Percentiles rank a stretch among this genome's conserved stretches.
Evolutionary conservation across 2,888 invertebrate genomes (phyloP).

Genomic region (Lithophane ornitopus): DNA sequence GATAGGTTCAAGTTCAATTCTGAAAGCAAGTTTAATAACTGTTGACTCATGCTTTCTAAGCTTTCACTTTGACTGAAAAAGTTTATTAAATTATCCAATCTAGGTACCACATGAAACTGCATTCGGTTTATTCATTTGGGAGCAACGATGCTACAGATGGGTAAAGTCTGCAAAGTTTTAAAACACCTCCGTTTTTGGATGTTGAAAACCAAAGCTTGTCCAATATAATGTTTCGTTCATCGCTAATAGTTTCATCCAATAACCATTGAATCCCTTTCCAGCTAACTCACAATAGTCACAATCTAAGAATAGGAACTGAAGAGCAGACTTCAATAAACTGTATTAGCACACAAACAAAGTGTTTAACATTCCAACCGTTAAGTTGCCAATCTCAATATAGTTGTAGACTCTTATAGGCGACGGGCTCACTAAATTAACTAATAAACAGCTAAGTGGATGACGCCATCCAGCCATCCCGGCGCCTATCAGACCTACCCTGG

Average conservation of each 20-base stretch:
- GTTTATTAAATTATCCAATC: neutral
- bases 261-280: neutral
- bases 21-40: conserved; percentile 1
- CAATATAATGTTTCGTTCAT: neutral
- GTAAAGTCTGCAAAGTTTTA: neutral
- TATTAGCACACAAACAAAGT: conserved; percentile 43
- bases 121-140: neutral
- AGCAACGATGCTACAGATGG: neutral
- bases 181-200: neutral
- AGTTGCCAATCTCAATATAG: conserved; percentile 56
- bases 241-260: neutral
- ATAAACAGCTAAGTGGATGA: conserved; percentile 67
- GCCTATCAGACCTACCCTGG: conserved; percentile 51
- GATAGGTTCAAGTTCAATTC: conserved; percentile 35
- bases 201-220: neutral
- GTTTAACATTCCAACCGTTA: conserved; percentile 50
- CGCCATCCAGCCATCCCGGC: conserved; percentile 60
- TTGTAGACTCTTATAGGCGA: conserved; percentile 41
- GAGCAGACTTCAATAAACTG: conserved; percentile 20
- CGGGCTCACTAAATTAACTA: conserved; percentile 61
- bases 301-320: conserved; percentile 16
- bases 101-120: neutral
- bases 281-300: neutral
- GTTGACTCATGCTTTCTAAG: conserved; percentile 13
- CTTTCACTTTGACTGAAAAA: neutral